Evolutionary conservation across 2,888 invertebrate genomes (phyloP).

Genomic region (Epinotia nisella): DNA sequence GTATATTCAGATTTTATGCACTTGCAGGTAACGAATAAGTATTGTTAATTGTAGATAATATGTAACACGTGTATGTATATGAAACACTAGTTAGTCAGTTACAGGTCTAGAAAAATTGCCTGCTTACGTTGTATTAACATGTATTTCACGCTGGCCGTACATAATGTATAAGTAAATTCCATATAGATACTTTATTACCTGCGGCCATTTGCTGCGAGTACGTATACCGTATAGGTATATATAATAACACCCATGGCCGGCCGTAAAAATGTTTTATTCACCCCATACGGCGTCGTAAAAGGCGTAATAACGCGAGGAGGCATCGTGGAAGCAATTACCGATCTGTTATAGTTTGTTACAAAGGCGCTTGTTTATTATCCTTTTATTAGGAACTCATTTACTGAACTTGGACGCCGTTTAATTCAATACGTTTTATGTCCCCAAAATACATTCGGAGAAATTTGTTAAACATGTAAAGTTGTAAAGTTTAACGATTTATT

Average conservation of each 20-base stretch:
- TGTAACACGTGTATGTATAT: no score
- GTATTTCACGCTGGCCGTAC: conserved; percentile 5
- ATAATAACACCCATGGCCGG: conserved; percentile 82
- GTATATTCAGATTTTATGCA: no score
- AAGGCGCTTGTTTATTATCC: conserved; percentile 84
- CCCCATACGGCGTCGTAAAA: conserved; percentile 85
- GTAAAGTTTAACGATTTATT: no score
- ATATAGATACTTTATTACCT: conserved; percentile 53
- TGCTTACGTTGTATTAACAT: conserved; percentile 20
- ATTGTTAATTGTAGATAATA: no score
- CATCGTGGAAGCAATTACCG: conserved; percentile 84
- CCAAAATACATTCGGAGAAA: conserved; percentile 38
- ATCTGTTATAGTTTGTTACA: conserved; percentile 85
- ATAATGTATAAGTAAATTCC: conserved; percentile 24
- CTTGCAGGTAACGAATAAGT: no score
- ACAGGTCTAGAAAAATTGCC: conserved; percentile 3
- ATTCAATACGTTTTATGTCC: conserved; percentile 73
- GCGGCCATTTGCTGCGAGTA: conserved; percentile 54
- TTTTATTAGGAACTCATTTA: conserved; percentile 84
- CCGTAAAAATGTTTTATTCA: conserved; percentile 85
- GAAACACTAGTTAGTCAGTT: background rate
- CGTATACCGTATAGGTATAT: conserved; percentile 60
- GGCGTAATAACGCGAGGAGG: conserved; percentile 84
- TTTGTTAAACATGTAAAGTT: conserved; percentile 16
- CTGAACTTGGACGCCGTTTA: conserved; percentile 79